Evolutionary conservation across 53 echinoderm and acorn worm genomes (phyloP), one percentile per base, ranked within the genome.

Genomic region (Echinarachnius parma): DNA sequence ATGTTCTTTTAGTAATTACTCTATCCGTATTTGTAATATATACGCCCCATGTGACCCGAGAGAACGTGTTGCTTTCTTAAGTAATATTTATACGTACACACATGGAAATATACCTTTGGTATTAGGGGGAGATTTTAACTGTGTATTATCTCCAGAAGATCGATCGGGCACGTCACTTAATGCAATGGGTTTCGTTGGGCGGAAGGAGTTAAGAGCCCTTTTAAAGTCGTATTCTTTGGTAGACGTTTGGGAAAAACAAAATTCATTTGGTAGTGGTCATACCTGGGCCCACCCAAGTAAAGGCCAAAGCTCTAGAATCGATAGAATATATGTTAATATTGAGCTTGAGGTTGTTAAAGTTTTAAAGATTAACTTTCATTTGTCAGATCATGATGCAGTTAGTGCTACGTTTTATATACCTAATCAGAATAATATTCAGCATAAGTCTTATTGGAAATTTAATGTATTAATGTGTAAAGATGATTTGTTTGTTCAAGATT

Each of bases 381-480:
- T 80, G 20, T 84, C 80, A 26, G 88, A 88, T 39, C 88, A 88
- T 46, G 49, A 61, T 19, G 46, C 31, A 5, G 66, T 62, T 1
- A 7, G 47, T 36, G 19, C 68, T 15, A 21, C 46, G 32, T 14
- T 75, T 31, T 21, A 59, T 7, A 3, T 53, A 1, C 24, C 29
- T 8, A 1, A 8, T 31, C 13, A 10, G 3, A 9, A 28, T 45
- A 9, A 29, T 19, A 60, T 55, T n/a, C n/a, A n/a, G n/a, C n/a
- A n/a, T 9, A 74, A 47, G 19, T 79, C 83, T 3, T 48, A 36
- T 21, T 88, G 80, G 88, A 83, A 88, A 28, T 83, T 55, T 31
- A 80, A 83, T 67, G 67, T 67, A 18, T 80, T 48, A 4, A 15
- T 83, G 2, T 48, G 72, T 23, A 21, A 75, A 7, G 50, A 83